phyloP scores from a whole-genome alignment of 2,888 invertebrate genomes.

The Steromphala cineraria region DNA sequence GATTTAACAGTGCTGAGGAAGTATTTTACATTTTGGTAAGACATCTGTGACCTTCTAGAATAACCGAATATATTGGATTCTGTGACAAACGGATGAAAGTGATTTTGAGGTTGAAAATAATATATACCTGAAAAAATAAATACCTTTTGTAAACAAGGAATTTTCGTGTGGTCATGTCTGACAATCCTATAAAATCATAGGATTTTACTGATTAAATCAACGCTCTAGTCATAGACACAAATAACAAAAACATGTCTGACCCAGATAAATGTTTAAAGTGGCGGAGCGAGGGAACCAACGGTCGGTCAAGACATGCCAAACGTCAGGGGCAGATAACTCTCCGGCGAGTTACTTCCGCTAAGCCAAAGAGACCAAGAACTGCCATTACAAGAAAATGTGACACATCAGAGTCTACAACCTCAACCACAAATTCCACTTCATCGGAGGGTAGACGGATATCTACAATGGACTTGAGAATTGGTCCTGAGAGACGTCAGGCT shows the following conservation, averaged over 20 bases:
- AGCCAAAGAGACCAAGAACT: not conserved
- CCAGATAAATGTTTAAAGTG: not conserved
- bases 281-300: not conserved
- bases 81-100: no score
- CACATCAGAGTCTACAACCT: not conserved
- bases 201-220: no score
- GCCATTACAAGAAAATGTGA: not conserved
- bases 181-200: no score
- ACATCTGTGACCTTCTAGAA: no score
- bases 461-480: not conserved
- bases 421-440: not conserved
- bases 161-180: no score
- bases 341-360: not conserved
- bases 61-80: no score
- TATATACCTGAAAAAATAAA: no score
- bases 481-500: slow-evolving; percentile 16
- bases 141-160: no score
- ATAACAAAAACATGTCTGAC: not conserved
- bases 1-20: no score
- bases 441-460: not conserved
- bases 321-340: not conserved
- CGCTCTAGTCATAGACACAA: no score
- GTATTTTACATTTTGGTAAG: no score
- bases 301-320: not conserved
- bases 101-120: no score